These are phyloP conservation scores for Lordiphosa collinella DNA, from an alignment of 1,140 invertebrate genomes.

Conservation along the genomic window DNA sequence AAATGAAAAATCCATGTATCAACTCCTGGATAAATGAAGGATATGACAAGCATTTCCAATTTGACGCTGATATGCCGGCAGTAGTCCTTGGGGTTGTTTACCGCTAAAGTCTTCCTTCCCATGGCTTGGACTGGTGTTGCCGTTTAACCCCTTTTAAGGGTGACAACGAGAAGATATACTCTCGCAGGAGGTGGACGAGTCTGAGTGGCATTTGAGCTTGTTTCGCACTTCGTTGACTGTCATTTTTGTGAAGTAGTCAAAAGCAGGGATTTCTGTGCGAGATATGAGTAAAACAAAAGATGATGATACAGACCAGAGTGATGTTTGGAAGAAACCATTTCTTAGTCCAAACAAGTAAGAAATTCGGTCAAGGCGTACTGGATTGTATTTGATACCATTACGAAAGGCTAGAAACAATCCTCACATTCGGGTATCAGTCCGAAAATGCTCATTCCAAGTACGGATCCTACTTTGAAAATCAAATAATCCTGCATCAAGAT, in stretches of 20 bases:
- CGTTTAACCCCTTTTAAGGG: conserved; percentile 58
- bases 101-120: conserved; percentile 1
- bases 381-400: too few species aligned
- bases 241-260: conserved; percentile 9
- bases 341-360: too few species aligned
- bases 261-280: background rate
- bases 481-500: too few species aligned
- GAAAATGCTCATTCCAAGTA: too few species aligned
- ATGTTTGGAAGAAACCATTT: too few species aligned
- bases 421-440: too few species aligned
- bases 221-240: conserved; percentile 55
- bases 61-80: conserved; percentile 46
- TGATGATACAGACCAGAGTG: too few species aligned
- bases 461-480: too few species aligned
- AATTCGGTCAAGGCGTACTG: too few species aligned
- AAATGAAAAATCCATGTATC: conserved; percentile 72
- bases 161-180: background rate
- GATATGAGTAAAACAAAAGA: background rate
- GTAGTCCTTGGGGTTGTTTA: conserved; percentile 47
- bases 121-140: background rate
- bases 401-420: too few species aligned
- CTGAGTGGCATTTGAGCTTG: conserved; percentile 59
- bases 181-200: background rate
- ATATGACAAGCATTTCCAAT: conserved; percentile 80
- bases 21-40: conserved; percentile 68